Conservation (phyloP, 2,113 vertebrate species). For the Bos indicus region DNA sequence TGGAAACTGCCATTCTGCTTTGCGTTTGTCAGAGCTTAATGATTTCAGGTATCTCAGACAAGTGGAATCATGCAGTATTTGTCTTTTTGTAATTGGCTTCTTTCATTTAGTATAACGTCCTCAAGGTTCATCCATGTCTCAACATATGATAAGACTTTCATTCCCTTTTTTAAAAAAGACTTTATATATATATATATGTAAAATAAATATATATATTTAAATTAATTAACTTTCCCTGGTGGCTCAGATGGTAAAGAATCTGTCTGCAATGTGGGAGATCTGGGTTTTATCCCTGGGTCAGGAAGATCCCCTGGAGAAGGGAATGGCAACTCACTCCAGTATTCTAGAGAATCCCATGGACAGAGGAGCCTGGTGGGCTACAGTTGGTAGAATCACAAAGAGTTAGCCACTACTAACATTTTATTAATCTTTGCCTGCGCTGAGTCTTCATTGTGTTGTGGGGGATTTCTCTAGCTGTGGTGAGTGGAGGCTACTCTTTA, state of each 20-base stretch:
- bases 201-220: background rate
- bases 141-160: background rate
- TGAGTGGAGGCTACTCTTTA: background rate
- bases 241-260: background rate
- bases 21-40: background rate
- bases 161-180: background rate
- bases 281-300: background rate
- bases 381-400: background rate
- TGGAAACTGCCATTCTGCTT: background rate
- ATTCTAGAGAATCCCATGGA: background rate
- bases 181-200: background rate
- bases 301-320: background rate
- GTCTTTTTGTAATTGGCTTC: background rate
- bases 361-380: background rate
- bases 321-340: background rate
- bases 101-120: background rate
- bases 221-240: background rate
- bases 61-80: background rate
- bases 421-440: background rate
- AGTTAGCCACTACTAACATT: background rate
- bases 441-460: background rate
- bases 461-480: background rate
- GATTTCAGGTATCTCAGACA: background rate
- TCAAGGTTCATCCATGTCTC: background rate
- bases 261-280: background rate